A percentile compares a stretch with the other conserved stretches of the same genome.
Conservation (phyloP, 2,113 vertebrate genomes). For the Patagioenas fasciata region DNA sequence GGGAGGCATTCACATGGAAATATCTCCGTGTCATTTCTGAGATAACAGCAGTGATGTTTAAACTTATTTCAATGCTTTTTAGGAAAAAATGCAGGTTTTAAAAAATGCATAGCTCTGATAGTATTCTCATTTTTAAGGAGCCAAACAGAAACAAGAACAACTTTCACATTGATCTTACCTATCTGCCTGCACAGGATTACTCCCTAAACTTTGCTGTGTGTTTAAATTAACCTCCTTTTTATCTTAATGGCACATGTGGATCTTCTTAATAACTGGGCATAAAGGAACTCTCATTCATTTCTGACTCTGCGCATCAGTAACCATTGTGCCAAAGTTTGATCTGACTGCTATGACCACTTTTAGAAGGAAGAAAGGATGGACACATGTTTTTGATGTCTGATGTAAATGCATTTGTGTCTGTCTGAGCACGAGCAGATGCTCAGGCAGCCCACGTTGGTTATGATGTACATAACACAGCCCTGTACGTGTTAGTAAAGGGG, state of each 20-base stretch:
- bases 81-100: not conserved
- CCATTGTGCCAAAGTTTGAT: not conserved
- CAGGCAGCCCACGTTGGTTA: not conserved
- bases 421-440: not conserved
- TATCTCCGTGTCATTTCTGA: not conserved
- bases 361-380: not conserved
- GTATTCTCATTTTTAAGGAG: not conserved
- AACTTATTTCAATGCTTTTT: not conserved
- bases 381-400: accelerated
- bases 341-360: not conserved
- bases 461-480: not conserved
- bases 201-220: not conserved
- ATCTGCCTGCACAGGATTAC: not conserved
- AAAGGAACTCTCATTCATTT: accelerated
- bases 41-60: not conserved
- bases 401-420: not conserved
- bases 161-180: not conserved
- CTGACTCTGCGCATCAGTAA: not conserved
- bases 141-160: not conserved
- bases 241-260: not conserved
- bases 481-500: accelerated
- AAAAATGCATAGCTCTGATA: not conserved
- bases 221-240: not conserved
- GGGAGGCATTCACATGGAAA: not conserved
- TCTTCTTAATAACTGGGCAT: not conserved